Evolutionary conservation across 2,113 vertebrate species (phyloP), one percentile per base, ranked within the genome.

Genomic region (Perca fluviatilis): DNA sequence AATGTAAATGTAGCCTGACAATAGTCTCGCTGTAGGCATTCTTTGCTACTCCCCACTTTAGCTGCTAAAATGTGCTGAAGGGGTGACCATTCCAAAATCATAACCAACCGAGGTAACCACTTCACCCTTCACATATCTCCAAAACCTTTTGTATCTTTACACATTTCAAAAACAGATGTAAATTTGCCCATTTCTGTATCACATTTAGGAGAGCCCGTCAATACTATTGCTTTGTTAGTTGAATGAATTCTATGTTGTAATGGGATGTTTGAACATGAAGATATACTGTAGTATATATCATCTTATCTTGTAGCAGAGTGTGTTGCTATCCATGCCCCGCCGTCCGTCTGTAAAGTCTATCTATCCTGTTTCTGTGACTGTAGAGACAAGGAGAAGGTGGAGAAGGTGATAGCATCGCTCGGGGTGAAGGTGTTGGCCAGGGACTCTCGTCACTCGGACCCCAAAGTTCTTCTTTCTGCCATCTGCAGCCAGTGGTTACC

Each of bases 401-500:
- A 98, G 36, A 99, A 97, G 94, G 96, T 99, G 79, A 92, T 99
- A 78, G 92, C 93, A 8, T 98, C 98, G 12, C 93, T 99, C 15
- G 97, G 96, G 6, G 6, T 99, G 54, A 97, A 95, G 84, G 94
- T 99, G 50, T 94, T 95, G 73, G 88, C 96, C 13, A 95, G 97
- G 19, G 98, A 99, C 85, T 95, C 93, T 1, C 95, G 96, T 0
- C 98, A 99, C 62, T 90, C 96, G 0, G 98, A 99, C 74, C 97
- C 98, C 0, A 99, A 96, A 93, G 97, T 99, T 43, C 97, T 99
- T 6, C 94, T 99, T 21, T 96, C 94, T 79, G 97, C 98, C 86
- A 98, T 99, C 89, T 99, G 97, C 88, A 96, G 96, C 80, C 98
- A 99, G 84, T 99, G 98, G 98, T 93, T 99, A 0, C 98, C 98